A percentile compares a stretch with the other conserved stretches of the same genome.
Conservation (phyloP, 2,888 invertebrate species). For the Adineta ricciae region DNA sequence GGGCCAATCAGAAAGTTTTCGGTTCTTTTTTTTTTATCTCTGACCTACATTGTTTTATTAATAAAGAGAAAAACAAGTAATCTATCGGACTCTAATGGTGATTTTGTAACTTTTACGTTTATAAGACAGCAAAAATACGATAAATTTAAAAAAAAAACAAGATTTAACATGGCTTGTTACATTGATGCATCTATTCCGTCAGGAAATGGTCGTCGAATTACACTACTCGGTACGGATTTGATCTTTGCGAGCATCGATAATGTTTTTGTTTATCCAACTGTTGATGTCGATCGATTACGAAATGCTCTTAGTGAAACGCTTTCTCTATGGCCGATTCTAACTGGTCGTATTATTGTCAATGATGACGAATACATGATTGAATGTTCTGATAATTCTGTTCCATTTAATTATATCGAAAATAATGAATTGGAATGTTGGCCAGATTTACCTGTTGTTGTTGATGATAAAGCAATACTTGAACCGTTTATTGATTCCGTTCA, state of each 20-base stretch:
- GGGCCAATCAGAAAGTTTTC: too few species aligned
- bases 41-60: too few species aligned
- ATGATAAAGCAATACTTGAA: not conserved
- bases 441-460: too few species aligned
- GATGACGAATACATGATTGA: not conserved
- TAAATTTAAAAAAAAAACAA: too few species aligned
- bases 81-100: too few species aligned
- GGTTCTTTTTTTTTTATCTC: too few species aligned
- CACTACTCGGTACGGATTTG: not conserved
- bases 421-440: not conserved
- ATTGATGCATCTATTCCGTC: not conserved
- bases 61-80: too few species aligned
- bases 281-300: not conserved
- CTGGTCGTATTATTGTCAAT: not conserved
- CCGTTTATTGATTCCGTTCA: not conserved
- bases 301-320: not conserved
- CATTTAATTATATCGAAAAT: not conserved
- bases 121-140: too few species aligned
- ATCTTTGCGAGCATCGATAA: not conserved
- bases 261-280: not conserved
- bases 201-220: not conserved
- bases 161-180: not conserved
- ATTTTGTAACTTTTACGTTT: too few species aligned
- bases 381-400: not conserved
- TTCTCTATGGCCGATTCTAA: not conserved